Evolutionary conservation across 1,140 invertebrate genomes (phyloP).

Genomic region (Manduca sexta): DNA sequence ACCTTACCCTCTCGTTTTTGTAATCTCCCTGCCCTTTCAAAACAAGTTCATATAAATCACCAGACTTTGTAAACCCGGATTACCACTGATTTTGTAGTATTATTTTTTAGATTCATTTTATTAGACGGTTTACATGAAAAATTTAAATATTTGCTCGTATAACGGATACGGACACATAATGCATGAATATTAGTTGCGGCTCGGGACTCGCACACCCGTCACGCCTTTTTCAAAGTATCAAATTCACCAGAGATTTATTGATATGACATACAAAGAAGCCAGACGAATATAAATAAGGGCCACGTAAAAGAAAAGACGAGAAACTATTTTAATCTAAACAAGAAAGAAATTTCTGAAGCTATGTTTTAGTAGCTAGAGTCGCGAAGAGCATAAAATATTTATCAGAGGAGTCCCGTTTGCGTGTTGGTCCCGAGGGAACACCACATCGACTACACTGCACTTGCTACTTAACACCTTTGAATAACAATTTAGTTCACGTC

Average conservation of each 20-base stretch:
- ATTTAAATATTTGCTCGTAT: not conserved
- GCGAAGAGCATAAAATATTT: constrained; percentile 58
- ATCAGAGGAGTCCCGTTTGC: constrained; percentile 51
- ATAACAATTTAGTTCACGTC: constrained; percentile 25
- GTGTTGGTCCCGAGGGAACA: constrained; percentile 33
- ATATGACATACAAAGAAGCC: constrained; percentile 19
- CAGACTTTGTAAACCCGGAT: constrained; percentile 42
- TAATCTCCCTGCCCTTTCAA: constrained; percentile 47
- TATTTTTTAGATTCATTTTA: not conserved
- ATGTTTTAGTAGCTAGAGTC: constrained; percentile 36
- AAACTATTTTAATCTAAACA: constrained; percentile 40
- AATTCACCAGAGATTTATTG: constrained; percentile 18
- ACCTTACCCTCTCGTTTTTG: constrained; percentile 39
- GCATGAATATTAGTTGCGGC: too few relatives aligned
- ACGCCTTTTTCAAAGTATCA: constrained; percentile 1
- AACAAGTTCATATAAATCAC: constrained; percentile 48
- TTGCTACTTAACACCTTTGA: constrained; percentile 46
- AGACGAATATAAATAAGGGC: constrained; percentile 27
- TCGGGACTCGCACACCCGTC: not conserved
- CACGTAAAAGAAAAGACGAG: constrained; percentile 21
- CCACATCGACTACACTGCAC: constrained; percentile 26
- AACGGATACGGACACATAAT: too few relatives aligned
- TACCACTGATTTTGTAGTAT: constrained; percentile 24
- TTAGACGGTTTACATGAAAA: not conserved
- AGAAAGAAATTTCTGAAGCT: constrained; percentile 34